phyloP scores from a whole-genome alignment of 2,113 vertebrate species.

The Percina caprodes region DNA sequence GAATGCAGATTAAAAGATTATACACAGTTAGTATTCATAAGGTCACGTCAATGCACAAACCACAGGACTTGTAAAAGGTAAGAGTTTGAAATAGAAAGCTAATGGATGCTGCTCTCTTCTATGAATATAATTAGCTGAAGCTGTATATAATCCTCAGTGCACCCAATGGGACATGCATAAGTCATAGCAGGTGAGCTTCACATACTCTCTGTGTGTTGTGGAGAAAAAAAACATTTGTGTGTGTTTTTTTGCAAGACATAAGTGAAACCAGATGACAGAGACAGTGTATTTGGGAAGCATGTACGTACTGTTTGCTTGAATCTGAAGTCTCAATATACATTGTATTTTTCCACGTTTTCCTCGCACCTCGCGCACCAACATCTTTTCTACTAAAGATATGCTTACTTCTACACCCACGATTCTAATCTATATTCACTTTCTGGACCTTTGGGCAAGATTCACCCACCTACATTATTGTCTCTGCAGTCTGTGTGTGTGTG shows the following conservation, averaged over 20 bases:
- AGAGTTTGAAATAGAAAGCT: slow-evolving; percentile 68
- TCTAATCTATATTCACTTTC: slow-evolving; percentile 31
- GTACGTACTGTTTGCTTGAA: not conserved
- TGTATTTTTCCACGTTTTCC: slow-evolving; percentile 1
- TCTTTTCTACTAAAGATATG: not conserved
- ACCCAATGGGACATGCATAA: not conserved
- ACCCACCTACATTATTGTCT: slow-evolving; percentile 27
- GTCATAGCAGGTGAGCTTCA: slow-evolving; percentile 4
- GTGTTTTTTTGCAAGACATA: not conserved
- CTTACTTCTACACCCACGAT: slow-evolving; percentile 5
- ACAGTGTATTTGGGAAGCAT: not conserved
- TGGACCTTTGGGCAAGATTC: slow-evolving; percentile 21
- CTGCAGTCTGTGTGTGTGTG: not conserved
- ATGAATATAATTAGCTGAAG: slow-evolving; percentile 70
- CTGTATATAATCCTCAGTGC: slow-evolving; percentile 14
- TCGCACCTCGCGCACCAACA: not conserved
- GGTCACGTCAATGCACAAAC: slow-evolving; percentile 55
- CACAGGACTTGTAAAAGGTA: slow-evolving; percentile 65
- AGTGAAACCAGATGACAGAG: not conserved
- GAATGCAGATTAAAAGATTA: slow-evolving; percentile 66
- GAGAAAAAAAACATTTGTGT: not conserved
- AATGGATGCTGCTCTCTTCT: slow-evolving; percentile 59
- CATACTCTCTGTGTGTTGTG: not conserved
- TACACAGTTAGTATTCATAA: slow-evolving; percentile 71
- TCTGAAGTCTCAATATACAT: slow-evolving; percentile 5